Evolutionary conservation across 2,888 invertebrate genomes (phyloP), one percentile per base, ranked within the genome.

Genomic region (Allacma fusca): DNA sequence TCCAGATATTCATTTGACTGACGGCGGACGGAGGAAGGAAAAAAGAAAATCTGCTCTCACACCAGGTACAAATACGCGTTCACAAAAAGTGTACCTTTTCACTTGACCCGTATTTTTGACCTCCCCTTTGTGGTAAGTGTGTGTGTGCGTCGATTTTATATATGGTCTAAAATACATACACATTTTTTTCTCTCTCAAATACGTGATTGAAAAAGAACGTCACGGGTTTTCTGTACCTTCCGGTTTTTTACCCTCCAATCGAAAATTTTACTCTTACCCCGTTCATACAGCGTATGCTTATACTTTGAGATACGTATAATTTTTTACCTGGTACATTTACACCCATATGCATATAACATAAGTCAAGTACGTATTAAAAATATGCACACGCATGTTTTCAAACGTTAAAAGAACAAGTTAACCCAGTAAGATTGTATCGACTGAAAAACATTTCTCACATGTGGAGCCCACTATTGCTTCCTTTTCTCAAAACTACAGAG

Each of bases 211-310:
- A 76, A 69, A 44, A 16, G 24, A 69, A 69, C 69, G 57, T 76
- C 76, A 76, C 69, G 76, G 69, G 68, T 76, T 76, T 76, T 21
- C 12, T 44, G 28, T 65, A 34, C 75, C 75, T 75, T 75, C 75
- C 75, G 75, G 75, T 75, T 65, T 64, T 73, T 50, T 70, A 34
- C 16, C 62, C 62, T 24, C 4, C 57, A 4, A 9, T 57, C 7
- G 4, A 57, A 4, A 2, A 57, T 16, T 57, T 57, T 16, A 21
- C 21, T 57, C n/a, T 59, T n/a, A 34, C 13, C 40, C 13, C 40
- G 5, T 40, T 40, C 40, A 9, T 40, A 40, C 40, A 9, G n/a
- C n/a, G n/a, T n/a, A n/a, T n/a, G n/a, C n/a, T n/a, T n/a, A n/a
- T n/a, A n/a, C n/a, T n/a, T n/a, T n/a, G n/a, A n/a, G n/a, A n/a